A percentile compares a stretch with the other conserved stretches of the same genome.
phyloP scores from a whole-genome alignment of 1,140 invertebrate genomes.

The Drosophila fuyamai region DNA sequence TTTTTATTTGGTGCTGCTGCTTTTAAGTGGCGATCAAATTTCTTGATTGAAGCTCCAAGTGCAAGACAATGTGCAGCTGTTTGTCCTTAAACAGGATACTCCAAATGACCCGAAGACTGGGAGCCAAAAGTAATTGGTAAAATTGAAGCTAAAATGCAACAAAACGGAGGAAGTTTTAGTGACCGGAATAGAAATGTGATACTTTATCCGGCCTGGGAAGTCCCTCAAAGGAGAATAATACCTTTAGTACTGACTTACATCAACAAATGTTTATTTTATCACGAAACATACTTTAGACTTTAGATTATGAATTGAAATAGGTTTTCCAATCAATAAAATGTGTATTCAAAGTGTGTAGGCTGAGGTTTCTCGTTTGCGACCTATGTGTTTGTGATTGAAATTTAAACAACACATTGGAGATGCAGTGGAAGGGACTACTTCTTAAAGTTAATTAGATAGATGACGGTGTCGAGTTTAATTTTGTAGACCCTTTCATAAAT shows the following conservation, averaged over 20 bases:
- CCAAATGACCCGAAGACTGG: constrained; percentile 4
- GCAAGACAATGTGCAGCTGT: constrained; percentile 53
- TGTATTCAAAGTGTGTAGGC: no score
- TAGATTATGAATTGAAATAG: no score
- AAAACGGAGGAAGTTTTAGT: constrained; percentile 50
- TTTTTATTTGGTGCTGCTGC: constrained; percentile 26
- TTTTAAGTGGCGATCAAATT: constrained; percentile 78
- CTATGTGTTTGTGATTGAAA: no score
- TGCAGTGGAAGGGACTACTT: no score
- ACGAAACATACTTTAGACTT: no score
- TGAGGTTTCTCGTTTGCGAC: no score
- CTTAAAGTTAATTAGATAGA: not conserved
- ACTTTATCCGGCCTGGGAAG: constrained; percentile 28
- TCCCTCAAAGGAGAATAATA: constrained; percentile 2
- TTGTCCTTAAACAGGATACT: constrained; percentile 64
- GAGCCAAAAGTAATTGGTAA: constrained; percentile 60
- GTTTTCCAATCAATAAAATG: no score
- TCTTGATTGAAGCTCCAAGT: constrained; percentile 72
- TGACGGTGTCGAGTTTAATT: not conserved
- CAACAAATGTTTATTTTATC: not conserved
- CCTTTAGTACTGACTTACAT: not conserved
- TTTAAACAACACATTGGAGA: no score
- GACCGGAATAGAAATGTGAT: constrained; percentile 59
- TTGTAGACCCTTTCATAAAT: not conserved
- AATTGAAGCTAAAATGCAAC: constrained; percentile 65